phyloP scores from a whole-genome alignment of 2,888 invertebrate species.

The Drosophila monieri region DNA sequence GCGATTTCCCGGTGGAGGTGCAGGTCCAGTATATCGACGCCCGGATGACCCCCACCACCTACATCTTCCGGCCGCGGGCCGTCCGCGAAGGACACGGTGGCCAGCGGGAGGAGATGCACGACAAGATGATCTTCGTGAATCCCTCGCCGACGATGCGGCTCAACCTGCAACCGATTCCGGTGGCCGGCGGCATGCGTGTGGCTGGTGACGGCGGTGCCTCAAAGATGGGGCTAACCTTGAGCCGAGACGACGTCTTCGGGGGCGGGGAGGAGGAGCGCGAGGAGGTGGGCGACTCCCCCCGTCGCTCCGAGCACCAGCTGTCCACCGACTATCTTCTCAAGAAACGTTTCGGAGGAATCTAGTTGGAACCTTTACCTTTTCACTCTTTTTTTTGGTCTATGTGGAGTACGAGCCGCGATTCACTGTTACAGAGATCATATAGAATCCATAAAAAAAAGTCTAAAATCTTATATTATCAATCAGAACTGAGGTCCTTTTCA shows the following conservation, averaged over 20 bases:
- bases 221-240: background rate
- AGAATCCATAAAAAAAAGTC: background rate
- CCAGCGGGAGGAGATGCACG: constrained; percentile 52
- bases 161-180: constrained; percentile 13
- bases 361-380: background rate
- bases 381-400: background rate
- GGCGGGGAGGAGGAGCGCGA: background rate
- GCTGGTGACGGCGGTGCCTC: background rate
- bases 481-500: no score
- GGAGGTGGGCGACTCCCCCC: background rate
- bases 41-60: constrained; percentile 59
- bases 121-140: constrained; percentile 64
- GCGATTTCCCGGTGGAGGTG: constrained; percentile 43
- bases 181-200: background rate
- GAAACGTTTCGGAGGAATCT: background rate
- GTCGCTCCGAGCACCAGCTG: background rate
- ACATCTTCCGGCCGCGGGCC: constrained; percentile 54
- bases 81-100: constrained; percentile 48
- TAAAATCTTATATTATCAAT: no score
- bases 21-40: constrained; percentile 46
- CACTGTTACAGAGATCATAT: background rate
- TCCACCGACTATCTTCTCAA: background rate
- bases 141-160: constrained; percentile 43
- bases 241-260: background rate
- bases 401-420: background rate